phyloP scores from a whole-genome alignment of 30 jellyfish, hydroid and myxozoan species.

The Turritopsis dohrnii region DNA sequence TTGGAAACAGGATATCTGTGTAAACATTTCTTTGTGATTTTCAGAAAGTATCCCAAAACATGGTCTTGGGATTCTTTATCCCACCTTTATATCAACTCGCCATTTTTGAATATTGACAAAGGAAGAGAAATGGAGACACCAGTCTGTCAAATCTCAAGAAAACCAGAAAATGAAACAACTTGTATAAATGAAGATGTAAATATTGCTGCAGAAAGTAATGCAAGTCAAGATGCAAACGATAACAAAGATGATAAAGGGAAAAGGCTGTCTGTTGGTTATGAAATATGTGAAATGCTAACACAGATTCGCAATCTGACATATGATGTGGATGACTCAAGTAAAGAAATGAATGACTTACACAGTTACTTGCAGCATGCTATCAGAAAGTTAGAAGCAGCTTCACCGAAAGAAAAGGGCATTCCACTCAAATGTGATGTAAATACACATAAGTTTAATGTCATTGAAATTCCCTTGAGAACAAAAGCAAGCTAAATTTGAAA shows the following conservation, averaged over 20 bases:
- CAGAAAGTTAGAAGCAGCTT: background rate
- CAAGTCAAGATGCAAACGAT: background rate
- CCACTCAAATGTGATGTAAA: slow-evolving; percentile 2
- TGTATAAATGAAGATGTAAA: background rate
- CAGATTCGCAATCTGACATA: background rate
- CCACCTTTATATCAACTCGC: slow-evolving; percentile 21
- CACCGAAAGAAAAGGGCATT: slow-evolving; percentile 2
- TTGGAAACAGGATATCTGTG: slow-evolving; percentile 21
- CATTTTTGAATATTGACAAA: slow-evolving; percentile 26
- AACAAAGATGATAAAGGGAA: background rate
- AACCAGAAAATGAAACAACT: no score
- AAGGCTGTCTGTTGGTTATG: no score
- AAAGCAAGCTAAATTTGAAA: background rate
- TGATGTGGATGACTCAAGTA: slow-evolving; percentile 9
- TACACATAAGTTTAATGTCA: no score
- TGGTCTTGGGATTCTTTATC: slow-evolving; percentile 28
- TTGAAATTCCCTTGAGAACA: no score
- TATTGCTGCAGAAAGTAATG: background rate
- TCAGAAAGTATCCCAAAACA: slow-evolving; percentile 2
- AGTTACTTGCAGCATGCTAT: background rate
- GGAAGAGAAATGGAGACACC: background rate
- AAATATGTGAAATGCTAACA: background rate
- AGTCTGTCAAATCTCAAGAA: background rate
- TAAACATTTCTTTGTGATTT: slow-evolving; percentile 32
- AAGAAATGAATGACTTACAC: background rate